Evolutionary conservation across 2,113 vertebrate species (phyloP).

Genomic region (Larimichthys polyactis): DNA sequence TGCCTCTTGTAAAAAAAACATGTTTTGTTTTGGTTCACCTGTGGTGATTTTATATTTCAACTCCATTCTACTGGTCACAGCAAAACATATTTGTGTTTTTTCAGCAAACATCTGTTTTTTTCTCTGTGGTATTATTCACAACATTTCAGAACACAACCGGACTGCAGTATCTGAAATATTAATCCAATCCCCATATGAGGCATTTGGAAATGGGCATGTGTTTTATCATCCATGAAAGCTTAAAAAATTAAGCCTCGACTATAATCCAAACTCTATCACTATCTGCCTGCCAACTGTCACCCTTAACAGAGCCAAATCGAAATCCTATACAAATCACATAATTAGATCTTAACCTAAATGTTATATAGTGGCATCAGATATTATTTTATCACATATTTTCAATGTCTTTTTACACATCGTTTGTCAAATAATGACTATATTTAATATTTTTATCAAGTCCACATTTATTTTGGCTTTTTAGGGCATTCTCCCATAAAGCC

Average conservation of each 20-base stretch:
- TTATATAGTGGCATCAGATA: conserved; percentile 39
- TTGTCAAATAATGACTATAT: not conserved
- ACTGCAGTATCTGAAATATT: conserved; percentile 54
- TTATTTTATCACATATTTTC: conserved; percentile 18
- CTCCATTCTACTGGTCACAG: not conserved
- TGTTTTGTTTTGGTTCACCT: conserved; percentile 41
- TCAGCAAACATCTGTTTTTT: conserved; percentile 9
- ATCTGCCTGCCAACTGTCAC: conserved; percentile 77
- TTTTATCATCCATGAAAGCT: conserved; percentile 77
- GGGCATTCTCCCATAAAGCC: conserved; percentile 31
- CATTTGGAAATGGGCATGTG: conserved; percentile 77
- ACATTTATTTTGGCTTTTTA: conserved; percentile 23
- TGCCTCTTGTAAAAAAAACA: conserved; percentile 51
- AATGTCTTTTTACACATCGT: not conserved
- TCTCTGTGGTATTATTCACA: conserved; percentile 31
- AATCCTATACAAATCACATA: conserved; percentile 72
- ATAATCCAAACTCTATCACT: conserved; percentile 78
- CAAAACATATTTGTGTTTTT: not conserved
- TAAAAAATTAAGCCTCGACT: conserved; percentile 76
- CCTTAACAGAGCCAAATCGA: conserved; percentile 68
- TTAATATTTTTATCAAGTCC: not conserved
- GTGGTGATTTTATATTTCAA: conserved; percentile 27
- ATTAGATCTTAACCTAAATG: conserved; percentile 74
- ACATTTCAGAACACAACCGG: conserved; percentile 20
- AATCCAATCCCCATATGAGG: conserved; percentile 55